These are phyloP conservation scores for Anarhynchus alexandrinus DNA, from an alignment of 2,113 vertebrate genomes.

Conservation along the genomic window DNA sequence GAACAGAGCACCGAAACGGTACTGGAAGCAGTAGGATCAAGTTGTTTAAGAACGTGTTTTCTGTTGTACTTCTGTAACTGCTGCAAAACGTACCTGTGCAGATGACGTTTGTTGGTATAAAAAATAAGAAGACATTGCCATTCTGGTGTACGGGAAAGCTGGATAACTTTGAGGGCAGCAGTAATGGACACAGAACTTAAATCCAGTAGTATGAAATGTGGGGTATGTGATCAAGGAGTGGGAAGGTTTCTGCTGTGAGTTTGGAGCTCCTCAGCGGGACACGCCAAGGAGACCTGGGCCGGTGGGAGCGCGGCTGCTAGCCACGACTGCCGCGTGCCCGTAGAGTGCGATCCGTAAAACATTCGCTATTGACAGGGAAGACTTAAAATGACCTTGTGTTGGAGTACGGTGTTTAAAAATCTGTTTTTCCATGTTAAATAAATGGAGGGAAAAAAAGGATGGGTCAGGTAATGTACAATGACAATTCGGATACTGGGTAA, in stretches of 20 bases:
- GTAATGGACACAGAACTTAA: fast-evolving
- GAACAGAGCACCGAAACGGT: too few relatives aligned
- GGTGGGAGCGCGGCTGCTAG: not conserved
- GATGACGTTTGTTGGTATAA: fast-evolving
- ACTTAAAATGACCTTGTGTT: not conserved
- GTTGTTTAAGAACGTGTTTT: not conserved
- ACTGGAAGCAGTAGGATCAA: not conserved
- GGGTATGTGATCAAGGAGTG: fast-evolving
- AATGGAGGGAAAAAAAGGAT: not conserved
- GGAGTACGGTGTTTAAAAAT: not conserved
- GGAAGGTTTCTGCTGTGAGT: fast-evolving
- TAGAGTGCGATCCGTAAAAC: not conserved
- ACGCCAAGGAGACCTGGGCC: too few relatives aligned
- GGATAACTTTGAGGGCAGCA: not conserved
- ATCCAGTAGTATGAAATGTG: fast-evolving
- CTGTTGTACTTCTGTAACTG: not conserved
- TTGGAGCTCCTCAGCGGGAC: not conserved
- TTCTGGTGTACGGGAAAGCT: fast-evolving
- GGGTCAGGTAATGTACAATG: constrained; percentile 7
- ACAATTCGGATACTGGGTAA: constrained; percentile 35
- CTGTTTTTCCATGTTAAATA: not conserved
- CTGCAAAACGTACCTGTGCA: fast-evolving
- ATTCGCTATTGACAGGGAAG: not conserved
- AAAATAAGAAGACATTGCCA: fast-evolving
- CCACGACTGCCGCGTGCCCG: fast-evolving